Evolutionary conservation across 2,888 invertebrate genomes (phyloP).

Genomic region (Leptodirus hochenwartii): DNA sequence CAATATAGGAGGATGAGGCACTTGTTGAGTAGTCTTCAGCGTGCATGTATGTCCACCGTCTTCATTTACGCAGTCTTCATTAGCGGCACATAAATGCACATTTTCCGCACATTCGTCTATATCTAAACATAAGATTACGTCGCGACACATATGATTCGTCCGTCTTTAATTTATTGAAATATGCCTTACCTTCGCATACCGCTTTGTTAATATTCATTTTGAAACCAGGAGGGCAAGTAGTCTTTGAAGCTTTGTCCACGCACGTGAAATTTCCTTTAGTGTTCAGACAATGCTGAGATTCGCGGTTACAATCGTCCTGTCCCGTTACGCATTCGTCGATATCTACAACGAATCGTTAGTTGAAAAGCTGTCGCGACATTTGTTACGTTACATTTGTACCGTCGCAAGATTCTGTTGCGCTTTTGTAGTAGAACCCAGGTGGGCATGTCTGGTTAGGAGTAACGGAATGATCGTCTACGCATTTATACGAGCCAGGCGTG

Average conservation of each 20-base stretch:
- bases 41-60: slow-evolving; percentile 47
- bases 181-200: slow-evolving; percentile 36
- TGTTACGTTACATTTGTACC: slow-evolving; percentile 14
- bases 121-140: slow-evolving; percentile 31
- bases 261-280: slow-evolving; percentile 52
- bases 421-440: slow-evolving; percentile 24
- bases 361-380: slow-evolving; percentile 1
- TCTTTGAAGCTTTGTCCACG: slow-evolving; percentile 41
- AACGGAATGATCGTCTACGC: slow-evolving; percentile 18
- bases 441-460: slow-evolving; percentile 18
- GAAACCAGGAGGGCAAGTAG: slow-evolving; percentile 42
- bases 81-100: slow-evolving; percentile 33
- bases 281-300: slow-evolving; percentile 51
- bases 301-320: slow-evolving; percentile 43
- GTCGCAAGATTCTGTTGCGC: slow-evolving; percentile 21
- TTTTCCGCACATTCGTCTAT: slow-evolving; percentile 58
- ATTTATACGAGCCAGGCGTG: slow-evolving; percentile 24
- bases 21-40: slow-evolving; percentile 23
- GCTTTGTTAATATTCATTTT: slow-evolving; percentile 35
- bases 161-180: not conserved
- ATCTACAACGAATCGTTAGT: slow-evolving; percentile 30
- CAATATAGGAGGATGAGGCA: no score
- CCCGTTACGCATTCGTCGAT: slow-evolving; percentile 54
- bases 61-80: slow-evolving; percentile 46
- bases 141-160: not conserved